Percentiles rank a stretch among this genome's conserved stretches.
phyloP scores from a whole-genome alignment of 2,888 invertebrate species.

The Notodonta ziczac region DNA sequence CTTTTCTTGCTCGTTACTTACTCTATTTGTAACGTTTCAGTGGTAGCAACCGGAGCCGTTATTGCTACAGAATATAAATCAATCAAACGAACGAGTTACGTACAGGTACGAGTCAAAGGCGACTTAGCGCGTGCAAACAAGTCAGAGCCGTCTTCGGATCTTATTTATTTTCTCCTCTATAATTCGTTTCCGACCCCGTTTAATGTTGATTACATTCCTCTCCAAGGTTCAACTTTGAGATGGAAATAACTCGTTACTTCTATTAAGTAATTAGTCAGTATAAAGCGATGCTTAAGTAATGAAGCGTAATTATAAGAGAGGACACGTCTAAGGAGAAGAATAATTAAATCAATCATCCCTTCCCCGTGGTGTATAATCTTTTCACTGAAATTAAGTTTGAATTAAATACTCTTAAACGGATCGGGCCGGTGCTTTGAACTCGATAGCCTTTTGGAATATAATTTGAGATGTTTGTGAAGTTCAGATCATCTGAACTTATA shows the following conservation, averaged over 20 bases:
- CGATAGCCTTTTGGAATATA: slow-evolving; percentile 62
- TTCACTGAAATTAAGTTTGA: slow-evolving; percentile 75
- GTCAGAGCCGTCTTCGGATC: slow-evolving; percentile 48
- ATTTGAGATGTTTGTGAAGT: slow-evolving; percentile 58
- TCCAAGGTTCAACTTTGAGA: slow-evolving; percentile 68
- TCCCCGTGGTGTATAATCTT: slow-evolving; percentile 79
- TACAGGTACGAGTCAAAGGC: slow-evolving; percentile 28
- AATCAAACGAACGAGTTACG: slow-evolving; percentile 35
- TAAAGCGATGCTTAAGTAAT: slow-evolving; percentile 84
- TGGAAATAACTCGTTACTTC: slow-evolving; percentile 83
- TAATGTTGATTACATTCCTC: slow-evolving; percentile 77
- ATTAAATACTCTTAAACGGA: slow-evolving; percentile 72
- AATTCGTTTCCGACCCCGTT: slow-evolving; percentile 69
- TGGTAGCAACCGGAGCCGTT: background rate
- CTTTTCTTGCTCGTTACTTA: background rate
- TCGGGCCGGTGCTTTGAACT: slow-evolving; percentile 65
- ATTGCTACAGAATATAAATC: slow-evolving; percentile 22
- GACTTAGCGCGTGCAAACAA: slow-evolving; percentile 44
- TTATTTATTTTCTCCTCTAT: slow-evolving; percentile 70
- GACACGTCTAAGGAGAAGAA: slow-evolving; percentile 80
- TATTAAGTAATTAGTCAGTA: slow-evolving; percentile 83
- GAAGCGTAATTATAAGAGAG: slow-evolving; percentile 83
- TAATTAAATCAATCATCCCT: slow-evolving; percentile 83
- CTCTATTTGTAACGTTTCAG: background rate
- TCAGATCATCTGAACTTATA: slow-evolving; percentile 53